Base-by-base conservation (phyloP, 53 echinoderm and acorn worm species). In the Holothuria scabra region DNA sequence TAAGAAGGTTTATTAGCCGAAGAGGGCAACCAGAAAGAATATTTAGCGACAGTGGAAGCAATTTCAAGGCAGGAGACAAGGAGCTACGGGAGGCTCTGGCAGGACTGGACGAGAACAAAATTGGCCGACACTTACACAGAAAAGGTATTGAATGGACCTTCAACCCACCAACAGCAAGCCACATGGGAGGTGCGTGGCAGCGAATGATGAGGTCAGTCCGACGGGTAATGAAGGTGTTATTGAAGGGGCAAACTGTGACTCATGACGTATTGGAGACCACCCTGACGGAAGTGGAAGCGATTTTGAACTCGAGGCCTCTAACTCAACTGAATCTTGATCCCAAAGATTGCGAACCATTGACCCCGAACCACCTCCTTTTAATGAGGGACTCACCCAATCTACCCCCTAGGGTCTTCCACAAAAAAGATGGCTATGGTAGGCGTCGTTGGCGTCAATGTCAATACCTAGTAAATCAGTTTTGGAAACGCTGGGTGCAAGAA, bases 181-280 rank as follows among this genome's bases (percentile, higher is more conserved):
- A 91, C 58, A 59, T 80, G 37, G 92, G 92, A 33, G 86, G 92
- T 37, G 84, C 81, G 12, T 92, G 88, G 92, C 85, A 92, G 83
- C 60, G 86, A 12, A 23, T 83, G 30, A 87, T 91, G 19, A 46
- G 91, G 20, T 74, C 84, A 2, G 59, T 62, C 12, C 24, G 87
- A 13, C 72, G 70, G 56, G 65, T 89, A n/a, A 18, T 89, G 65
- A 71, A 31, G 38, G 59, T 21, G 37, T 37, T 91, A 1, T 66
- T 88, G 11, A n/a, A 49, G 57, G 59, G 65, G 28, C 88, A 88
- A 56, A 29, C 57, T 12, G 63, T 85, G 14, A 63, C 52, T 21
- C 88, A 88, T 49, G 88, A 91, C 16, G 72, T 59, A 11, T 63
- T 91, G 26, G 26, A 19, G 4, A 91, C 88, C 0, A 12, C 84